These are phyloP conservation scores for Melanotaenia boesemani DNA, from an alignment of 2,797 vertebrate species.

Conservation along the genomic window DNA sequence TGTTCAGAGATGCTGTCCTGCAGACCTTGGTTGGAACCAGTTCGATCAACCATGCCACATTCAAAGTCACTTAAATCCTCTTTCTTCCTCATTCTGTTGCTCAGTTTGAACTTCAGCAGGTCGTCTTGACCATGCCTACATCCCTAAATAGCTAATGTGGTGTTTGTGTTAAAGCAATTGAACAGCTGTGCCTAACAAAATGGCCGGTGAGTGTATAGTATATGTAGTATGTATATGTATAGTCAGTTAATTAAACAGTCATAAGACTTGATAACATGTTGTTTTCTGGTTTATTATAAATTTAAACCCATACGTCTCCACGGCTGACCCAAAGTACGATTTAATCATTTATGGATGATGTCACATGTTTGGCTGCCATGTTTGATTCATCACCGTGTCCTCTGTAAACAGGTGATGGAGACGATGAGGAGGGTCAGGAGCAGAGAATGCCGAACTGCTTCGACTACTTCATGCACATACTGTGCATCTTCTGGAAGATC, in stretches of 20 bases:
- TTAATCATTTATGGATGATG: background rate
- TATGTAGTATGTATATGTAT: no score
- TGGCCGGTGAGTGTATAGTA: no score
- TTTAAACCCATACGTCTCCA: background rate
- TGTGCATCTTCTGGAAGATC: conserved; percentile 95
- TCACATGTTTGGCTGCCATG: background rate
- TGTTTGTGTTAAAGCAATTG: no score
- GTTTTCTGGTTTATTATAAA: background rate
- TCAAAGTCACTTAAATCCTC: no score
- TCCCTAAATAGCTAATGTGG: no score
- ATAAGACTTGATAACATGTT: background rate
- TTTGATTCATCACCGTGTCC: conserved; percentile 13
- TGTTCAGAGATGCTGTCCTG: no score
- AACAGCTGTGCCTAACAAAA: no score
- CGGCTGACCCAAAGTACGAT: background rate
- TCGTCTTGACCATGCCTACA: no score
- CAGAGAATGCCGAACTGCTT: conserved; percentile 88
- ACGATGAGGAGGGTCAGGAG: conserved; percentile 86
- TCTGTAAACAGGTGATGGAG: conserved; percentile 78
- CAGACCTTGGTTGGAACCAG: no score
- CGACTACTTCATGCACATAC: conserved; percentile 94
- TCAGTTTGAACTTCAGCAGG: no score
- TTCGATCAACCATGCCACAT: no score
- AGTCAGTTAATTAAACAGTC: background rate
- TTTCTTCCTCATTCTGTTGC: no score